Base-by-base conservation (phyloP, 2,888 invertebrate species). In the Tortrix viridana region DNA sequence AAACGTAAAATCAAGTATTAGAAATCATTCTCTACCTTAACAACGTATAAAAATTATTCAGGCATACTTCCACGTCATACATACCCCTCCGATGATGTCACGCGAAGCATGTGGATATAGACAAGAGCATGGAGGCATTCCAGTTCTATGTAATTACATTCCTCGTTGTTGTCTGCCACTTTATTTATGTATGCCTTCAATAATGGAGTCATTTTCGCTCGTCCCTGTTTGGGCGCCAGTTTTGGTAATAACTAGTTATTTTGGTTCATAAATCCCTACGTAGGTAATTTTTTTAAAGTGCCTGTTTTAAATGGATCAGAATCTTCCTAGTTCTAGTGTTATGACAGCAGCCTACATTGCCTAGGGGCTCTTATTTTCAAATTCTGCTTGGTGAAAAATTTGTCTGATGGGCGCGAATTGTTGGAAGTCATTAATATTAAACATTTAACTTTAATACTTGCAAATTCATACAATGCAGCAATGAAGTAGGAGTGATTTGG, bases 91-190 rank as follows among this genome's bases (percentile, higher is more conserved):
- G 18, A 14, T 55, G 16, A 38, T 41, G 47, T 54, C 38, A 41
- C 19, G 60, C 38, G 12, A 47, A 47, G 41, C n/a, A 61, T 61
- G 22, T 55, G 43, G 49, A 43, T 54, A 60, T 52, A 44, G 16
- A 55, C 43, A 43, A 19, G 19, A 41, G 20, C 38, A 26, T 26
- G 46, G 37, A 54, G 50, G 38, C 62, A 62, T 62, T 62, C 62
- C 50, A 23, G 16, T 26, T 52, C 37, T 44, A 47, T 62, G 62
- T 62, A 62, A 62, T 62, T 62, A 52, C 62, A 57, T 62, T 62
- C 62, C 57, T 19, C 12, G n/a, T 46, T n/a, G 26, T 22, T 46
- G 26, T 38, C 41, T 26, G 37, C 20, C 52, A 52, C 62, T 57
- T 62, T 52, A 52, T 57, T 26, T 62, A 44, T 50, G 2, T 46